Evolutionary conservation across 2,113 vertebrate species (phyloP).

Genomic region (Pionites leucogaster): DNA sequence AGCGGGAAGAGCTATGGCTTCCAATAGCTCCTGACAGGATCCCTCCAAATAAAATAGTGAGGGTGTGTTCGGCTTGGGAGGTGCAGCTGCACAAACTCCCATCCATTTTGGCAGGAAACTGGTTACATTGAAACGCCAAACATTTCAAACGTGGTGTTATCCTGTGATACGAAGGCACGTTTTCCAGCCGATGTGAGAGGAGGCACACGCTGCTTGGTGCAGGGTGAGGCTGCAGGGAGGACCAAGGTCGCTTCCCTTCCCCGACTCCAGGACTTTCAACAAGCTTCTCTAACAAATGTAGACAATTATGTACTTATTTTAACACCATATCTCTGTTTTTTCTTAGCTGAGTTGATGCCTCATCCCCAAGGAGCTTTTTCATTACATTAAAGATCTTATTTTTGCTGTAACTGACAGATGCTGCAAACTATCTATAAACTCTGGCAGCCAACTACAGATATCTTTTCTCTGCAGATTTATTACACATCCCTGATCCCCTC

Average conservation of each 20-base stretch:
- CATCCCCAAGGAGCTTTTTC: not conserved
- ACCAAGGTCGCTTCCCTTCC: not conserved
- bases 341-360: not conserved
- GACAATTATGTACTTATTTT: not conserved
- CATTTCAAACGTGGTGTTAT: fast-evolving
- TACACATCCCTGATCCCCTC: not conserved
- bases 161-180: fast-evolving
- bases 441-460: not conserved
- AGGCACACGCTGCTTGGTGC: fast-evolving
- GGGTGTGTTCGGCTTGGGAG: not conserved
- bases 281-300: not conserved
- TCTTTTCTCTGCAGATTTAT: not conserved
- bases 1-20: not conserved
- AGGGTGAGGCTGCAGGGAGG: not conserved
- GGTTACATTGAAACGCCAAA: not conserved
- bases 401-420: not conserved
- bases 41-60: not conserved
- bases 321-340: not conserved
- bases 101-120: not conserved
- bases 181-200: not conserved
- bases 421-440: not conserved
- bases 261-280: not conserved
- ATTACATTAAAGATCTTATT: not conserved
- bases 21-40: not conserved
- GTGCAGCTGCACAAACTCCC: not conserved